phyloP scores from a whole-genome alignment of 1,140 invertebrate species.

The Stegodyphus dumicola region DNA sequence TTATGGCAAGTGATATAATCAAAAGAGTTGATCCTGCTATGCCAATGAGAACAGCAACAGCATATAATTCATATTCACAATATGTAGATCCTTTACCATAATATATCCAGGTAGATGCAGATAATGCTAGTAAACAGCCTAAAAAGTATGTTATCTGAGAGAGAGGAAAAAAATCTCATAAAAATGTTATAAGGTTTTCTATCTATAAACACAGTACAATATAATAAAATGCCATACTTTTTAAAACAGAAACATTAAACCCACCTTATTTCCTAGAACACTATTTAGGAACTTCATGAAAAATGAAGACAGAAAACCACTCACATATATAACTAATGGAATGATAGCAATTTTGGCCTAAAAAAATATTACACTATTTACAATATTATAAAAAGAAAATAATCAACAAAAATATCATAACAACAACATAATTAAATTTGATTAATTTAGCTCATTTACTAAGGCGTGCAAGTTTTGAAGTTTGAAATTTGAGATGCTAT shows the following conservation, averaged over 20 bases:
- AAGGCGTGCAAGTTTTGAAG: no score
- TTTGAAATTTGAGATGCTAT: no score
- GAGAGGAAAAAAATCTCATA: slow-evolving; percentile 29
- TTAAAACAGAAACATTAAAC: not conserved
- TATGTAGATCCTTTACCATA: slow-evolving; percentile 73
- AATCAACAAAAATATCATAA: not conserved
- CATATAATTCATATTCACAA: slow-evolving; percentile 78
- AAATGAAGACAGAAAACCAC: slow-evolving; percentile 83
- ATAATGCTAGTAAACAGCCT: slow-evolving; percentile 76
- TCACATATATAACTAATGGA: slow-evolving; percentile 86
- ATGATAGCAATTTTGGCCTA: slow-evolving; percentile 83
- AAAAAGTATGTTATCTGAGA: slow-evolving; percentile 76
- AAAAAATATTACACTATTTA: slow-evolving; percentile 60
- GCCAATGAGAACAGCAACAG: slow-evolving; percentile 81
- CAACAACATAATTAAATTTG: no score
- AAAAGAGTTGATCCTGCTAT: slow-evolving; percentile 85
- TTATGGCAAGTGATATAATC: slow-evolving; percentile 88
- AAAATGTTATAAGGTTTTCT: no score
- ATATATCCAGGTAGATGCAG: slow-evolving; percentile 78
- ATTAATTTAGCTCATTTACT: no score
- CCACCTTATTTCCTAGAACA: slow-evolving; percentile 77
- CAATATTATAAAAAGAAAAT: not conserved
- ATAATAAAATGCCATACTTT: no score
- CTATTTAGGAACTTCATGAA: slow-evolving; percentile 77
- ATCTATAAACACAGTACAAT: no score